A percentile compares a stretch with the other conserved stretches of the same genome.
phyloP scores from a whole-genome alignment of 2,888 invertebrate species.

The Agapostemon virescens region DNA sequence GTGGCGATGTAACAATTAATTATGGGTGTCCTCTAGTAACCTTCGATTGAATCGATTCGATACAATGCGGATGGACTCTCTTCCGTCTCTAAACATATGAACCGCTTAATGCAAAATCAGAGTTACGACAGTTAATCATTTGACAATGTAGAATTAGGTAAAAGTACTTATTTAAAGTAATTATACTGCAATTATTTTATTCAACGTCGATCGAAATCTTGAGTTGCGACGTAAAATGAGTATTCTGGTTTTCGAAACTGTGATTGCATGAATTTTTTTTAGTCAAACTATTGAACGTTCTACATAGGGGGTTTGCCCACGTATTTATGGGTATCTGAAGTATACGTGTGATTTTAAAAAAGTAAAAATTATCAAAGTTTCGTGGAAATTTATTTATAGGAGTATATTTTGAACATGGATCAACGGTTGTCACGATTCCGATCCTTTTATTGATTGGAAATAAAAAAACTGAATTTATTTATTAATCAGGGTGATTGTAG shows the following conservation, averaged over 20 bases:
- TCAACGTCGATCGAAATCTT: background rate
- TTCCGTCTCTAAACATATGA: background rate
- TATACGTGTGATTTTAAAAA: no score
- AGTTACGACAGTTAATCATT: background rate
- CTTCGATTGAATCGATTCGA: conserved; percentile 1
- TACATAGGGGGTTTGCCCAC: background rate
- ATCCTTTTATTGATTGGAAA: no score
- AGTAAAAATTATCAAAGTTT: no score
- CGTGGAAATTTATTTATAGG: background rate
- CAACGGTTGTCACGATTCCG: no score
- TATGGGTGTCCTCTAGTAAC: conserved; percentile 9
- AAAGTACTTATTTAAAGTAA: no score
- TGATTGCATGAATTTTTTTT: no score
- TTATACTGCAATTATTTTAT: background rate
- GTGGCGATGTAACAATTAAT: conserved; percentile 18
- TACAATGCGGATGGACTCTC: no score
- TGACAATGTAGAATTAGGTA: background rate
- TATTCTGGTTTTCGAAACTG: background rate
- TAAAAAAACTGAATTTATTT: background rate
- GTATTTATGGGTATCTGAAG: background rate
- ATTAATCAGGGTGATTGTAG: background rate
- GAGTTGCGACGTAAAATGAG: background rate
- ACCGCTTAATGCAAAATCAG: background rate
- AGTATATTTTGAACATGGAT: background rate
- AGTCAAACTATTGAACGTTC: background rate